Conservation (phyloP, 2,113 vertebrate species). For the Pitta sordida region DNA sequence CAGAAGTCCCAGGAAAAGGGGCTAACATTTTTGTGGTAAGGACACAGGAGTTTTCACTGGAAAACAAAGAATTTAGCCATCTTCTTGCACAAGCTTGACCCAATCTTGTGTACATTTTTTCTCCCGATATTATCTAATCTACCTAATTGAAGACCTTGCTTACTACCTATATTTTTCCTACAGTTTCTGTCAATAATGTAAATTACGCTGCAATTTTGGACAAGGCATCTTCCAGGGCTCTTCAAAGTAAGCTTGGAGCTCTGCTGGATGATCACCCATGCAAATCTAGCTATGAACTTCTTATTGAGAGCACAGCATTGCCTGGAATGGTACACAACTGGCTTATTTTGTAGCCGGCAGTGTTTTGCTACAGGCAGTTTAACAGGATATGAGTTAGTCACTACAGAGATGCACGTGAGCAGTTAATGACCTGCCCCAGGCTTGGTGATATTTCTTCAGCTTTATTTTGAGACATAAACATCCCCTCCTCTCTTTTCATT, state of each 20-base stretch:
- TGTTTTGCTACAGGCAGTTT: constrained; percentile 18
- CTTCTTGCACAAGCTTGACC: neutral
- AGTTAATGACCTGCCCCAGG: neutral
- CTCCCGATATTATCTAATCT: neutral
- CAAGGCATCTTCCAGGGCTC: neutral
- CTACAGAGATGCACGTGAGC: neutral
- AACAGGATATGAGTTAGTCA: neutral
- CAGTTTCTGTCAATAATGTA: neutral
- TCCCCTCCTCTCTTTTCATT: neutral
- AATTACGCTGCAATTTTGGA: neutral
- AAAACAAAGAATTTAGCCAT: neutral
- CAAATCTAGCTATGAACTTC: neutral
- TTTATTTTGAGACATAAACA: neutral
- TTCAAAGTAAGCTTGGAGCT: neutral
- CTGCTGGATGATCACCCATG: neutral
- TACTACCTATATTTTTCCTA: neutral
- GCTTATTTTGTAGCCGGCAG: neutral
- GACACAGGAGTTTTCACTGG: neutral
- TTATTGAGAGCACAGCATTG: neutral
- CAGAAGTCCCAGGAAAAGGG: neutral
- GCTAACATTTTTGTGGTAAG: neutral
- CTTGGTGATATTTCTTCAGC: neutral
- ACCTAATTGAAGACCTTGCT: neutral
- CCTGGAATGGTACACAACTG: neutral
- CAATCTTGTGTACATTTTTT: neutral